Evolutionary conservation across 2,797 vertebrate species (phyloP), one percentile per base, ranked within the genome.

Genomic region (Microctenopoma lineatum): DNA sequence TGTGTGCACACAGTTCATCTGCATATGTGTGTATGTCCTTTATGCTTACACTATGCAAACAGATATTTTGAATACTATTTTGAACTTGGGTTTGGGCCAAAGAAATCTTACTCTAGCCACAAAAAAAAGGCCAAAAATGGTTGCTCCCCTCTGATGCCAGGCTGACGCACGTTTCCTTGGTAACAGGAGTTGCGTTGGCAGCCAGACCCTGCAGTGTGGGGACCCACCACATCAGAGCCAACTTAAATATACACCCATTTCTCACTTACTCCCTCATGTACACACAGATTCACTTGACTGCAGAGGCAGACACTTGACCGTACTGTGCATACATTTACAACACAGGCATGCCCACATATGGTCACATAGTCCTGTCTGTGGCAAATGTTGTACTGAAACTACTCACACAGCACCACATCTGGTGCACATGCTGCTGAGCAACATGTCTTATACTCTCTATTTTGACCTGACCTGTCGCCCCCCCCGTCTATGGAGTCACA

Each of bases 161-260:
- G 86, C 85, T 89, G 85, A 85, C 89, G 89, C 85, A 79, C 13
- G 93, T 94, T 94, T 80, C 93, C 92, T 87, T 91, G 92, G 93
- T 84, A 93, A 94, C 93, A 78, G 66, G 80, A 88, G 82, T 85
- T 87, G 91, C 91, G 88, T 92, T 73, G 66, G 48, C 68, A 81
- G 87, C 89, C 91, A 92, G 75, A 78, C 73, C 84, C 83, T 87
- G 91, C 81, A 84, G 88, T 84, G 79, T 85, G 70, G 74, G 70
- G 72, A 87, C 82, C 80, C 84, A 87, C 76, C 25, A 76, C 86
- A 82, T 79, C 51, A 39, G 83, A 83, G 82, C 73, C 59, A 82
- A 65, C 81, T 86, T 87, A 88, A 91, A 91, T 85, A 89, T 85
- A 90, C 74, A 76, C 75, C 36, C 66, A 68, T 64, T 69, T 60